A percentile compares a stretch with the other conserved stretches of the same genome.
Evolutionary conservation across 2,113 vertebrate species (phyloP).

Genomic region (Promerops cafer): DNA sequence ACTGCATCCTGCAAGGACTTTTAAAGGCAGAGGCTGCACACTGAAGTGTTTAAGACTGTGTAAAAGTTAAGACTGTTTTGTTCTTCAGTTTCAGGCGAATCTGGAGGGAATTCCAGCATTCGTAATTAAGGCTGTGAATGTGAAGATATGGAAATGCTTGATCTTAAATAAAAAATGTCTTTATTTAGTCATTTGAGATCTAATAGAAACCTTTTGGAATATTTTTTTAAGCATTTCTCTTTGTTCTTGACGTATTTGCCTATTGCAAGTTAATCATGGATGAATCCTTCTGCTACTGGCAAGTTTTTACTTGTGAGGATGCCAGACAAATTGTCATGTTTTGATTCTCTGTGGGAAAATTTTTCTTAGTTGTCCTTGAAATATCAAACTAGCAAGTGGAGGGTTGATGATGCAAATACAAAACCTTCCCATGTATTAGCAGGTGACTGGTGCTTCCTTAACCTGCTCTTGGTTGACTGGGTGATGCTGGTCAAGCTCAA

Average conservation of each 20-base stretch:
- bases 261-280: conserved; percentile 13
- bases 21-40: not conserved
- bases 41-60: too few relatives aligned
- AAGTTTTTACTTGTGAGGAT: conserved; percentile 29
- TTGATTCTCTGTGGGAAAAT: conserved; percentile 37
- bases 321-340: conserved; percentile 27
- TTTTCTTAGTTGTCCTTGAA: conserved; percentile 11
- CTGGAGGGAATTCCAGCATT: not conserved
- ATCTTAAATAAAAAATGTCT: not conserved
- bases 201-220: not conserved
- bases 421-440: not conserved
- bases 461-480: not conserved
- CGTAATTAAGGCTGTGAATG: not conserved
- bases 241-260: not conserved
- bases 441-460: not conserved
- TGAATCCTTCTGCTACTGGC: conserved; percentile 4
- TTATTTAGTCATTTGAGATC: not conserved
- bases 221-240: not conserved
- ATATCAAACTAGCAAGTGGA: not conserved
- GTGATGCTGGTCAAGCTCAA: not conserved
- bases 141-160: not conserved
- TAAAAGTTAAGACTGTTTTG: not conserved
- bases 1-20: not conserved
- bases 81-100: not conserved
- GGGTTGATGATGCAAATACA: not conserved